Base-by-base conservation (phyloP, 1,140 invertebrate genomes). In the Drosophila sp. region DNA sequence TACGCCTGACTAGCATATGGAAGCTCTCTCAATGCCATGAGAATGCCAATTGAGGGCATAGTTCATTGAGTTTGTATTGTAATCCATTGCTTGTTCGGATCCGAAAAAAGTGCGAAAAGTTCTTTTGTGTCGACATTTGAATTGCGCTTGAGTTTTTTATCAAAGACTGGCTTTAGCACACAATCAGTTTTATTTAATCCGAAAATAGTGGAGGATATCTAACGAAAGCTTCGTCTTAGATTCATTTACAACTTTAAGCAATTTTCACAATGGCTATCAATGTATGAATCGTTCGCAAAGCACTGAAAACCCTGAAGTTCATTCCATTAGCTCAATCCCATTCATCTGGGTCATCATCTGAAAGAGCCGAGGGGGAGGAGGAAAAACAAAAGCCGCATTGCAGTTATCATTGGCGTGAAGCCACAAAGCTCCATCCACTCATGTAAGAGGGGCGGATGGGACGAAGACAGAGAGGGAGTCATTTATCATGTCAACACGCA, bases 401-500 rank as follows among this genome's bases (percentile, higher is more conserved):
- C 56, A 58, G 32, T 57, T 57, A 57, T 33, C 32, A 44, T 47
- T 47, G 17, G 1, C 44, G n/a, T 25, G 44, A 5, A 23, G 25
- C 44, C 44, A 50, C 44, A 50, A 50, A 27, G 44, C 44, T 50
- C 44, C 7, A 7, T 50, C n/a, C 44, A 27, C 10, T 50, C 44
- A 27, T 8, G 17, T 27, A 23, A 10, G 44, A 8, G 44, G n/a
- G 4, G 3, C 4, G 10, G 40, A 30, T 3, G 30, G 35, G 35
- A 38, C 3, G 2, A 38, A 11, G 17, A 17, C 30, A 11, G 35
- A 10, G 10, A n/a, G 23, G 23, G 7, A 50, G 32, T 38, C 56
- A 58, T 58, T 58, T 58, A 58, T 58, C 56, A 58, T 58, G 56
- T 35, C 56, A 58, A 23, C 44, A 50, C 56, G 56, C 56, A 58